Evolutionary conservation across 2,797 vertebrate genomes (phyloP), one percentile per base, ranked within the genome.

Genomic region (Notolabrus celidotus): DNA sequence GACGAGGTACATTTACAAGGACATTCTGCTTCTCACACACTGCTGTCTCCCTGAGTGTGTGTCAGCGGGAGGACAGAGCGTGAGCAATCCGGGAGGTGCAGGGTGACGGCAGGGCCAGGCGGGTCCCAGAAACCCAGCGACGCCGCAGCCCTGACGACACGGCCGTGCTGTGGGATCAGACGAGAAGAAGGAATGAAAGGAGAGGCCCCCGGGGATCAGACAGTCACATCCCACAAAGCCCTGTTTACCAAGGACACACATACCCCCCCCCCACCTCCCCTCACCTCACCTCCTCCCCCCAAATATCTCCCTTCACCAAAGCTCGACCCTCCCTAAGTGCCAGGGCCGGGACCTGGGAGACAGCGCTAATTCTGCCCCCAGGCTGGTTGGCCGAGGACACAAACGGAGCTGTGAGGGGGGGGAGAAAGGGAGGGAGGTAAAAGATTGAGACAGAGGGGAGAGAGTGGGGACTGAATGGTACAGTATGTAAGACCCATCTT

Each of bases 221-320:
- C 91, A 92, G 92, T 91, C 92, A 91, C 88, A 87, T 92, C 90
- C 78, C 90, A 93, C 91, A 95, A 93, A 90, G 89, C 84, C 80
- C 75, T 93, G 92, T 94, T 95, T 92, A 93, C 91, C 84, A 83
- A 92, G 84, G 88, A 91, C 86, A 92, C 87, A 92, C 90, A 86
- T 42, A 19, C 55, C 67, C 72, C 72, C 71, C 29, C 20, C 27
- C 47, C 27, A 2, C 60, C 52, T 16, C 39, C 46, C 16, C 39
- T 57, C 69, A 77, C 62, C 54, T 25, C 55, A 4, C 59, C 56
- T 22, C 55, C 33, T 45, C 34, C 53, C 16, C 16, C 43, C 63
- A 69, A 80, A 53, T 51, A 79, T 72, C 78, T 69, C 77, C 74
- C 60, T 56, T 80, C 82, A 80, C 70, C 80, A 86, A 72, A 81